Evolutionary conservation across 1,140 invertebrate genomes (phyloP), one percentile per base, ranked within the genome.

Genomic region (Cydia fagiglandana): DNA sequence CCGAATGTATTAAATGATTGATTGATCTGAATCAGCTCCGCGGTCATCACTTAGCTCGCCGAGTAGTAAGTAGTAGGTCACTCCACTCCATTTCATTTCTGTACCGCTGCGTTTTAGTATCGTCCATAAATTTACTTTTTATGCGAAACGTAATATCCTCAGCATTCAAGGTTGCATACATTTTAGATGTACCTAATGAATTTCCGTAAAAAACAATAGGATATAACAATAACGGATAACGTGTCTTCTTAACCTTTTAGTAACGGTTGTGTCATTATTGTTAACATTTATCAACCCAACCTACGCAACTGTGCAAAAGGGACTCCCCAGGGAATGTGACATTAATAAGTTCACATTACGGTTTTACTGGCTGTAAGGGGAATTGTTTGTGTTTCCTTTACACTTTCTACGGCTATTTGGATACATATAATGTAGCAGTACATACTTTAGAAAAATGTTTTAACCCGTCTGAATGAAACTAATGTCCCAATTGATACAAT

Each of bases 261-360:
- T 61, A 61, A 61, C 56, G 17, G 56, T 61, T 17, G 53, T 56
- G 53, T 56, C n/a, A 56, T 56, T 56, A 53, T 53, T 53, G 15
- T 53, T 53, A 53, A 17, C 56, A 61, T 61, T 61, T 61, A 4
- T 61, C 20, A 56, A 56, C 53, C 53, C 53, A n/a, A 7, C 53
- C n/a, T 56, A 56, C n/a, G 17, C 13, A n/a, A 17, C 50, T 17
- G n/a, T 17, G n/a, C 53, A 20, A n/a, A 17, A 17, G 53, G 53
- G n/a, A 56, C n/a, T 17, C 53, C 6, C 53, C 12, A 20, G 53
- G 45, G 12, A 47, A 3, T 13, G 53, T 56, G 53, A 56, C 53
- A 56, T 56, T 56, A 56, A 56, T 7, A 56, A 13, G 53, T 56
- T 17, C 53, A 56, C n/a, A 17, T 15, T 20, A 13, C 17, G n/a